Base-by-base conservation (phyloP, 1,140 invertebrate genomes). In the Cydia pomonella region DNA sequence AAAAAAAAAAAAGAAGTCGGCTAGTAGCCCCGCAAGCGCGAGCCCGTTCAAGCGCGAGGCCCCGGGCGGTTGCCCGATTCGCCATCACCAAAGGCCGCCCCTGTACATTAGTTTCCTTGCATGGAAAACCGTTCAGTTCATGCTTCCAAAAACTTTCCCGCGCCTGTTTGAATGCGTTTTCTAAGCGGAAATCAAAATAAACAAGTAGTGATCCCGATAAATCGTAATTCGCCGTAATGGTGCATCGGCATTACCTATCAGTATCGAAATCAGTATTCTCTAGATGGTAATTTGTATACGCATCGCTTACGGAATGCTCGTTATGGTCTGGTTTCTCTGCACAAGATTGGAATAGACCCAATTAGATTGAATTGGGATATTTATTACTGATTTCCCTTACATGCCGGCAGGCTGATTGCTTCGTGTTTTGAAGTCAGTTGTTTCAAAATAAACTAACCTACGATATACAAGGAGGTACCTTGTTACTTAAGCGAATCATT, bases 161-260 rank as follows among this genome's bases (percentile, higher is more conserved):
- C 69, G 27, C 16, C 33, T 12, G 72, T 72, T 72, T 59, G 38
- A 72, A 29, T 38, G 21, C 33, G 27, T 27, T 81, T 81, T 79
- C 76, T 77, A 85, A 75, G 75, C 77, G 73, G 82, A 77, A 79
- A 79, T 83, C 75, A 79, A 79, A 82, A 83, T 79, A 75, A 69
- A 80, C 76, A 41, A 77, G 62, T 75, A 82, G 76, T 75, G 77
- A 84, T 88, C 81, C 83, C 81, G 82, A 87, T 89, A 85, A 83
- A 84, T 84, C 79, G 82, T 86, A 85, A 88, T 89, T 86, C 86
- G 76, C 78, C 77, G 84, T 82, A 83, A 87, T 87, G 79, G 75
- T 77, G 78, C 79, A 79, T 84, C 82, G 25, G 29, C 29, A 69
- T 33, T 59, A 59, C 53, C 53, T 59, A 59, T 59, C 21, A 23